Percentiles rank a stretch among this genome's conserved stretches.
phyloP scores from a whole-genome alignment of 2,888 invertebrate genomes.

The Hololepta plana region DNA sequence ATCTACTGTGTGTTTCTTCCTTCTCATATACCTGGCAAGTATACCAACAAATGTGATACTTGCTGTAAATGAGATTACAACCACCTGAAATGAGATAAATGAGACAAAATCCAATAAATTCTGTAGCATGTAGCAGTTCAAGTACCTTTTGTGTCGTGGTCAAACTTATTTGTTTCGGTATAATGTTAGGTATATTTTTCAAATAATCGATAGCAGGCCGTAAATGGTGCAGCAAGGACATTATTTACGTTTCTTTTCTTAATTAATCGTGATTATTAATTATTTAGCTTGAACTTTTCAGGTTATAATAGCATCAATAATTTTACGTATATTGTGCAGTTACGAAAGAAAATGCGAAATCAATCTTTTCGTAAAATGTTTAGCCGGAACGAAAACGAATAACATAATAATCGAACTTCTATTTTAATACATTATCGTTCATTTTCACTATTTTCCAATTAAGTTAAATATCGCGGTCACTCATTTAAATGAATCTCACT shows the following conservation, averaged over 20 bases:
- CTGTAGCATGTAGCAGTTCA: not conserved
- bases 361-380: too few relatives aligned
- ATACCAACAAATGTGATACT: slow-evolving; percentile 71
- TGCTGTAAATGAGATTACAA: slow-evolving; percentile 53
- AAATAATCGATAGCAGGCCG: slow-evolving; percentile 35
- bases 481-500: too few relatives aligned
- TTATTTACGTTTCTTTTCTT: slow-evolving; percentile 12
- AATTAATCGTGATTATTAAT: slow-evolving; percentile 3
- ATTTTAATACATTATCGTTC: too few relatives aligned
- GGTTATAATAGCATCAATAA: too few relatives aligned
- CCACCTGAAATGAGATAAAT: slow-evolving; percentile 32
- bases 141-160: slow-evolving; percentile 53
- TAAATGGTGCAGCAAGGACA: slow-evolving; percentile 33
- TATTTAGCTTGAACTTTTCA: slow-evolving; percentile 5
- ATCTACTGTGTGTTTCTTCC: slow-evolving; percentile 46
- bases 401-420: too few relatives aligned
- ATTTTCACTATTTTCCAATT: too few relatives aligned
- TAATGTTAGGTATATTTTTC: slow-evolving; percentile 31
- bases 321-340: too few relatives aligned
- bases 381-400: too few relatives aligned
- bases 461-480: too few relatives aligned
- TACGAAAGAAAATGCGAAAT: too few relatives aligned
- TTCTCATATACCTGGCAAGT: slow-evolving; percentile 60
- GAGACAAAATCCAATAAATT: not conserved
- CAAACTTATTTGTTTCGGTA: slow-evolving; percentile 29